A percentile compares a stretch with the other conserved stretches of the same genome.
These are phyloP conservation scores for Haliaeetus albicilla DNA, from an alignment of 2,797 vertebrate genomes.

Conservation along the genomic window DNA sequence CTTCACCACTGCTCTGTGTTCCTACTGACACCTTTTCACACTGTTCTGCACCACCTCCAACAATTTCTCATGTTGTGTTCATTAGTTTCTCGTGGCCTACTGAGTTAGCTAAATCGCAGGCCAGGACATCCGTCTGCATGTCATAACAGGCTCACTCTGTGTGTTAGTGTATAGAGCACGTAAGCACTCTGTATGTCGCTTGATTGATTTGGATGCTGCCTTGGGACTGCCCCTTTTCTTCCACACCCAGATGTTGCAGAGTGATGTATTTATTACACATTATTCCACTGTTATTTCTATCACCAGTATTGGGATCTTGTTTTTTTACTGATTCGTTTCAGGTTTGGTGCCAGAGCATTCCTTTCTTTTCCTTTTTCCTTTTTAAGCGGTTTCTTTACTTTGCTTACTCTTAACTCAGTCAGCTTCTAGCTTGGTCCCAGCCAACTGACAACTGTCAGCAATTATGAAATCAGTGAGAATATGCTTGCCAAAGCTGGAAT, in stretches of 20 bases:
- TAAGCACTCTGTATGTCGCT: not conserved
- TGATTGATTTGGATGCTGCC: not conserved
- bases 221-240: not conserved
- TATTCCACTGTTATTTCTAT: not conserved
- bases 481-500: conserved; percentile 28
- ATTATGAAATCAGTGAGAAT: conserved; percentile 38
- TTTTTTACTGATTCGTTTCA: not conserved
- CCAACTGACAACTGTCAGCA: conserved; percentile 47
- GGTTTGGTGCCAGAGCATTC: not conserved
- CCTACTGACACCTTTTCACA: not conserved
- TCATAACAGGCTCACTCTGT: not conserved
- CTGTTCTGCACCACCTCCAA: not conserved
- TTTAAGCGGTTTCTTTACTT: conserved; percentile 19
- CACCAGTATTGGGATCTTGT: not conserved
- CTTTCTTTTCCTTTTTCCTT: not conserved
- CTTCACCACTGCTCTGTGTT: not conserved
- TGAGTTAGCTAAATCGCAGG: not conserved
- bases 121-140: not conserved
- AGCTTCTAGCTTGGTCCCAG: not conserved
- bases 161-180: not conserved
- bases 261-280: not conserved
- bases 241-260: not conserved
- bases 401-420: not conserved
- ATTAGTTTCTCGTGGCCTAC: not conserved
- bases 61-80: not conserved